Base-by-base conservation (phyloP, 1,140 invertebrate species). In the Drosophila ogumai region DNA sequence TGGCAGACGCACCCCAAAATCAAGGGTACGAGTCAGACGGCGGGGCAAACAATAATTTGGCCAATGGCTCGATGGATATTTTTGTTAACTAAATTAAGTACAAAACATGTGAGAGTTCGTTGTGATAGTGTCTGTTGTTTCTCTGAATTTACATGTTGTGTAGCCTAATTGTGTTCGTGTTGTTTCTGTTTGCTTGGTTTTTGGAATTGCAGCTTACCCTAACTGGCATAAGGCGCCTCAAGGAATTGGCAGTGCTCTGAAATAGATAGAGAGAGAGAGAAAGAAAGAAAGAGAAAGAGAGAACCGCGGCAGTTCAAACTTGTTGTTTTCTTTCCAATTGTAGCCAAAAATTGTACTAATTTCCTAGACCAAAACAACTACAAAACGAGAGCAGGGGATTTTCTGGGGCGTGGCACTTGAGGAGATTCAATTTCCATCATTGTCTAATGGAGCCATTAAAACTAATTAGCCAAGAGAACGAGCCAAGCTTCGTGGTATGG, bases 221-320 rank as follows among this genome's bases (percentile, higher is more conserved):
- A 82, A 91, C 90, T 85, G 86, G 90, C 86, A 91, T 88, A 74
- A 91, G 71, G 72, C 87, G 82, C 86, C 84, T 82, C 75, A 91
- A 85, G 74, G 82, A 78, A 64, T 90, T 81, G 74, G 81, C 77
- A 85, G 85, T 84, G 77, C 78, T 79, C 91, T 91, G 91, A 82
- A 91, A 91, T 73, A 81, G 55, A 91, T 74, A 81, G 73, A 87
- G 38, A 88, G 60, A 86, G 67, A 87, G 52, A 84, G 55, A 68
- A 22, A 79, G 78, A 69, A 69, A 84, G 50, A 81, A 55, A 82
- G 54, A 81, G 63, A 82, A 63, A 75, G 52, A 80, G 69, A 78
- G 78, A 88, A 82, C 74, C 77, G 75, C 78, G 49, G 40, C 63
- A 90, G 81, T 79, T 84, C 72, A 88, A 90, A 80, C 72, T 85